Conservation (phyloP, 2,888 invertebrate species). For the Lycaena phlaeas region DNA sequence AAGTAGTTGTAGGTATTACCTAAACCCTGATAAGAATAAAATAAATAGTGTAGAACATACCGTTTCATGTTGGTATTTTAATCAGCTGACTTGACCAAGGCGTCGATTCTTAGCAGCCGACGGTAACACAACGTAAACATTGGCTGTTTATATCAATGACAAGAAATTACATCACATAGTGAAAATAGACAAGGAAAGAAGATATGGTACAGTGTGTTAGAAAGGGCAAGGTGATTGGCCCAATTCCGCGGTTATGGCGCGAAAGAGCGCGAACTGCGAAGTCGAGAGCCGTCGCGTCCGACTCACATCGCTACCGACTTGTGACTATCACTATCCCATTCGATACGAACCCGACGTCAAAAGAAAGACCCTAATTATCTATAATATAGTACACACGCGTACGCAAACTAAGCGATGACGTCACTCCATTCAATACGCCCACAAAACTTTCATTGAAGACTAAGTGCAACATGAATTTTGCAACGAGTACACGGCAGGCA, state of each 20-base stretch:
- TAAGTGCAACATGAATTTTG: background rate
- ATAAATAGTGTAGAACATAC: no score
- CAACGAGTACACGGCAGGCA: no score
- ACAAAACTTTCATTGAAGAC: constrained; percentile 43
- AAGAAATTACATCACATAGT: constrained; percentile 25
- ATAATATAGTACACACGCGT: constrained; percentile 26
- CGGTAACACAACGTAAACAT: constrained; percentile 50
- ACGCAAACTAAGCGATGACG: constrained; percentile 44
- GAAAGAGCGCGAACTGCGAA: constrained; percentile 52
- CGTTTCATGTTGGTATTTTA: no score
- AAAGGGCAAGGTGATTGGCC: constrained; percentile 44
- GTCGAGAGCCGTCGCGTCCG: constrained; percentile 47
- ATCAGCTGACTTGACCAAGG: background rate
- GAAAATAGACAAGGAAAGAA: constrained; percentile 37
- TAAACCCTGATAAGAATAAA: no score
- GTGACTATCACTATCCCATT: constrained; percentile 62
- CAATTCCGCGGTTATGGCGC: constrained; percentile 54
- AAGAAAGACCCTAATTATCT: constrained; percentile 60
- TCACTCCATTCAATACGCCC: constrained; percentile 58
- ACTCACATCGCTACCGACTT: constrained; percentile 69
- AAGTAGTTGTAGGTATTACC: no score
- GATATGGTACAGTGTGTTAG: constrained; percentile 27
- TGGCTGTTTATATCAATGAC: constrained; percentile 52
- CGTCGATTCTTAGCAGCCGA: constrained; percentile 35
- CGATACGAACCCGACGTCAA: constrained; percentile 48